Conservation (phyloP, 2,113 vertebrate species). For the Engystomops pustulosus region DNA sequence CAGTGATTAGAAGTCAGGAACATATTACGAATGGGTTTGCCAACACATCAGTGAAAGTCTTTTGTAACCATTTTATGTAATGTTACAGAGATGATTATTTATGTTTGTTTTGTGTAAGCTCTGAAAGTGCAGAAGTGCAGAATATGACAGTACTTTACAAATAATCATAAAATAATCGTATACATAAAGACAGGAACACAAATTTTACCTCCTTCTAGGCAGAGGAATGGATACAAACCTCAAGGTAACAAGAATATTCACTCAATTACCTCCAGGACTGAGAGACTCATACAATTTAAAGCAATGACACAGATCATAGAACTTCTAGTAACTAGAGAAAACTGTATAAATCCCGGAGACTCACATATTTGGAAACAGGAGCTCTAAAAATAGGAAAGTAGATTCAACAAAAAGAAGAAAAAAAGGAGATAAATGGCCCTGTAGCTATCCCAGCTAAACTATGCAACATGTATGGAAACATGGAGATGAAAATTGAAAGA, state of each 20-base stretch:
- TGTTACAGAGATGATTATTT: slow-evolving; percentile 6
- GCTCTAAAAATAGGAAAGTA: background rate
- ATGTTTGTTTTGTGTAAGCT: slow-evolving; percentile 13
- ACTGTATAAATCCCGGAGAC: slow-evolving; percentile 5
- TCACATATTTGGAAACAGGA: background rate
- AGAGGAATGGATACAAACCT: slow-evolving; percentile 19
- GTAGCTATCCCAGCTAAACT: background rate
- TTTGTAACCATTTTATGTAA: background rate
- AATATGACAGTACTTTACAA: slow-evolving; percentile 28
- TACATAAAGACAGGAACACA: slow-evolving; percentile 45
- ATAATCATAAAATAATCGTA: slow-evolving; percentile 35
- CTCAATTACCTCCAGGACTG: slow-evolving; percentile 27
- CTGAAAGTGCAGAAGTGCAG: slow-evolving; percentile 8
- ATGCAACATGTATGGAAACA: background rate
- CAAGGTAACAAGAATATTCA: slow-evolving; percentile 47
- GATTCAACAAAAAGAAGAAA: background rate
- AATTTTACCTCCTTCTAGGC: slow-evolving; percentile 21
- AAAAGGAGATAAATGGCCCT: background rate
- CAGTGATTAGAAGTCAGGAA: background rate
- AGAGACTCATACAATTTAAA: slow-evolving; percentile 39
- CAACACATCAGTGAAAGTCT: slow-evolving; percentile 12
- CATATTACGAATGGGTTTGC: background rate
- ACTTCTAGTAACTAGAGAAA: slow-evolving; percentile 15
- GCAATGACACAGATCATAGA: slow-evolving; percentile 41
- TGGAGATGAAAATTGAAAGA: background rate